Percentiles rank a stretch among this genome's conserved stretches.
Evolutionary conservation across 2,888 invertebrate species (phyloP).

Genomic region (Bellardia pandia): DNA sequence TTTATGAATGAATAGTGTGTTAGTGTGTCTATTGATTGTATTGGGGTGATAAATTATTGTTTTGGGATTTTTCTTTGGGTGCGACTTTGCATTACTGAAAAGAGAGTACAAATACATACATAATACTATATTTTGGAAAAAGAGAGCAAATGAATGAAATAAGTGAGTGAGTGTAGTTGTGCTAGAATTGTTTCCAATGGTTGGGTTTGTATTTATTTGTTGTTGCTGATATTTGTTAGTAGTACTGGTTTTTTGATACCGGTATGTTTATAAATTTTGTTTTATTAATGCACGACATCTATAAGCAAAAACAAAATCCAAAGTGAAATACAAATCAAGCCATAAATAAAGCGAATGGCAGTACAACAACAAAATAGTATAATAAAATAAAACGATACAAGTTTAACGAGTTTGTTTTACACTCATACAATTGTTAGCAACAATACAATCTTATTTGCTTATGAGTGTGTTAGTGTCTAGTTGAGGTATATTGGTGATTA

Average conservation of each 20-base stretch:
- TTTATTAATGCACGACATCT: conserved; percentile 39
- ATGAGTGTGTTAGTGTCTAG: conserved; percentile 9
- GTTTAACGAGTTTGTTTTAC: conserved; percentile 69
- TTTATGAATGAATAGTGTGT: conserved; percentile 74
- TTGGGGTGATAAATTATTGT: conserved; percentile 66
- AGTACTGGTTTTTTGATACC: conserved; percentile 68
- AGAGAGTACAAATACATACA: conserved; percentile 7
- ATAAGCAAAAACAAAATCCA: conserved; percentile 35
- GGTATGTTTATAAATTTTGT: conserved; percentile 61
- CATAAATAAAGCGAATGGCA: conserved; percentile 66
- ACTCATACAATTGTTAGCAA: conserved; percentile 9
- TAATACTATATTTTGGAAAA: background rate
- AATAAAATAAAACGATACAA: conserved; percentile 63
- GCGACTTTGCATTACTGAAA: conserved; percentile 63
- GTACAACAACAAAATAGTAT: conserved; percentile 26
- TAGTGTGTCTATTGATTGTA: conserved; percentile 36
- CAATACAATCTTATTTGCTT: background rate
- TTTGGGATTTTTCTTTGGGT: conserved; percentile 62
- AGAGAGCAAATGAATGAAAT: conserved; percentile 37
- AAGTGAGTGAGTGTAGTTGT: conserved; percentile 9
- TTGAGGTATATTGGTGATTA: conserved; percentile 63
- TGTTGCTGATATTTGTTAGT: conserved; percentile 65
- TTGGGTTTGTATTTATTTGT: conserved; percentile 56
- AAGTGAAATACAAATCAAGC: conserved; percentile 26
- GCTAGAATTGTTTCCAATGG: conserved; percentile 33